A percentile compares a stretch with the other conserved stretches of the same genome.
These are phyloP conservation scores for Tethya wilhelma DNA, from an alignment of 37 sponge, comb jelly and placozoan species.

Conservation along the genomic window DNA sequence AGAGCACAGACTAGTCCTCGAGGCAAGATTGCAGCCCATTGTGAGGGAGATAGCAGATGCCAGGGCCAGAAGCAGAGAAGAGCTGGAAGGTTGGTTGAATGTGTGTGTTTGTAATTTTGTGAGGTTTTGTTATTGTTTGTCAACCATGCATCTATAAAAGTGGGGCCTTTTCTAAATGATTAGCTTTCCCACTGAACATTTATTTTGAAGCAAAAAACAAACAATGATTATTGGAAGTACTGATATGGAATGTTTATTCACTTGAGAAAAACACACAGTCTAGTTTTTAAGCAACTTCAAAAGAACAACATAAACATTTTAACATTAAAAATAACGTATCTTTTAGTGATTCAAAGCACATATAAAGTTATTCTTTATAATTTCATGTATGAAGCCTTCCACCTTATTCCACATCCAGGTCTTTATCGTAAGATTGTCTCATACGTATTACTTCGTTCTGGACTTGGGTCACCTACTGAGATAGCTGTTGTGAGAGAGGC, in stretches of 20 bases:
- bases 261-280: not conserved
- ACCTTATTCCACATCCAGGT: slow-evolving; percentile 27
- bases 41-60: slow-evolving; percentile 91
- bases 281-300: not conserved
- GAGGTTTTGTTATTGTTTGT: too few relatives aligned
- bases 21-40: slow-evolving; percentile 79
- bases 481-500: slow-evolving; percentile 94
- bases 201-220: too few relatives aligned
- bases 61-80: slow-evolving; percentile 93
- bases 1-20: slow-evolving; percentile 92
- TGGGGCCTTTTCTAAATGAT: too few relatives aligned
- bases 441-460: slow-evolving; percentile 89
- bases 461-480: slow-evolving; percentile 97
- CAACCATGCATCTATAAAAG: too few relatives aligned
- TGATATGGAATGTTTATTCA: too few relatives aligned
- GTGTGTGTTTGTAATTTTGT: too few relatives aligned
- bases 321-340: too few relatives aligned
- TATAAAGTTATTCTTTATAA: too few relatives aligned
- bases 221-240: too few relatives aligned
- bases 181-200: too few relatives aligned
- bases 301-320: not conserved
- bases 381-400: not conserved
- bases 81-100: slow-evolving; percentile 80
- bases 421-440: slow-evolving; percentile 96
- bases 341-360: too few relatives aligned